Evolutionary conservation across 1,140 invertebrate species (phyloP), one percentile per base, ranked within the genome.

Genomic region (Phymorhynchus buccinoides): DNA sequence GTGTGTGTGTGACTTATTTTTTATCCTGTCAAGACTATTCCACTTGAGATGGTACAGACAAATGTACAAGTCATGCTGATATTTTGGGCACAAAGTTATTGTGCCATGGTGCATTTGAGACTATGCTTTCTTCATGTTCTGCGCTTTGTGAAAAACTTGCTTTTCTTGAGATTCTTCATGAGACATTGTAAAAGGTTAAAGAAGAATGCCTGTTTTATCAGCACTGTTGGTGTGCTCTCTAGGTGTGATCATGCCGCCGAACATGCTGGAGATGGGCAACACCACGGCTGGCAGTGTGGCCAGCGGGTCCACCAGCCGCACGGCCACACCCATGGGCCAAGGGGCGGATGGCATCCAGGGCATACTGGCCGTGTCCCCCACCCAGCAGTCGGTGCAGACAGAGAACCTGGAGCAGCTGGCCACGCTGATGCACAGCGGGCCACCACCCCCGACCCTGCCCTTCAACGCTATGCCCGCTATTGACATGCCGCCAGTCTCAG

Each of bases 331-430:
- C 27, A 42, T 71, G 62, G 68, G 35, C 1, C 62, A 73, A 12
- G n/a, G 32, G 7, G 27, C 27, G n/a, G 62, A 73, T 4, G 41
- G 37, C 22, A 73, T 73, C 3, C 32, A 41, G n/a, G 41, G 62
- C n/a, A 41, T 83, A 9, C 41, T 83, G 62, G 68, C 81, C 0
- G 81, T 83, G 27, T 83, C 81, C 39, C 81, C 81, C 4, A 41
- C 81, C 27, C 81, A 83, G 62, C 48, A 48, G 48, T n/a, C n/a
- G n/a, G 81, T 83, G 66, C 81, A 83, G 81, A 22, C 81, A 4
- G 41, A 35, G 39, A 83, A 83, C 81, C 66, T 83, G 62, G 81
- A 83, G 41, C 56, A 71, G 2, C 71, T 84, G 71, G 71, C 83
- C 71, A 62, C 83, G 30, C 71, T 78, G 32, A 42, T 84, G 30